phyloP scores from a whole-genome alignment of 1,140 invertebrate genomes.

The Saccostrea glomerata region DNA sequence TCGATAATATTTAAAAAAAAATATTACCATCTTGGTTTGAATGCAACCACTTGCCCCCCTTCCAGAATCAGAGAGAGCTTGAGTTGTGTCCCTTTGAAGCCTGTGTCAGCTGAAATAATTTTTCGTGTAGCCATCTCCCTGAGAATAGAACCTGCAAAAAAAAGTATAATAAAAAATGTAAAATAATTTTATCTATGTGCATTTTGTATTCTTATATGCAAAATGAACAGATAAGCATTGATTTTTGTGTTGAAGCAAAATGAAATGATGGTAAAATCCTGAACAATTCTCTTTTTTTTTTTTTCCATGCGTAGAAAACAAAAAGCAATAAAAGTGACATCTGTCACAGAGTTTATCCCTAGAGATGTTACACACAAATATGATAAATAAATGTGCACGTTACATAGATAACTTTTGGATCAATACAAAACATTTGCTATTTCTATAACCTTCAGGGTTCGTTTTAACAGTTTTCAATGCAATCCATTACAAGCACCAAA shows the following conservation, averaged over 20 bases:
- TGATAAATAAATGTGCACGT: not conserved
- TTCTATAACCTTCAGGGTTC: too few relatives aligned
- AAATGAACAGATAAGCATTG: not conserved
- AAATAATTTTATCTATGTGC: not conserved
- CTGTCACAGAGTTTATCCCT: not conserved
- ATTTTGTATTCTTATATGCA: not conserved
- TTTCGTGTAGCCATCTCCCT: slow-evolving; percentile 84
- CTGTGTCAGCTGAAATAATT: slow-evolving; percentile 87
- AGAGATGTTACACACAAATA: not conserved
- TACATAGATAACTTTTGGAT: not conserved
- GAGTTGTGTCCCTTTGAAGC: slow-evolving; percentile 90
- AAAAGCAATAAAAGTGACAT: not conserved
- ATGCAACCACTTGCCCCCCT: slow-evolving; percentile 88
- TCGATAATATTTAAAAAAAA: not conserved
- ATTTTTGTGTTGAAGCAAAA: too few relatives aligned
- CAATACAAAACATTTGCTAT: not conserved
- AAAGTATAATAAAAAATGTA: not conserved
- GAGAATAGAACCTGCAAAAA: slow-evolving; percentile 84
- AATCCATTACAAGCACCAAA: too few relatives aligned
- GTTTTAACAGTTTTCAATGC: too few relatives aligned
- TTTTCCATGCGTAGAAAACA: not conserved
- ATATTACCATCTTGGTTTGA: slow-evolving; percentile 91
- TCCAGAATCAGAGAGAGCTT: slow-evolving; percentile 90
- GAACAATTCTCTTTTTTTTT: not conserved
- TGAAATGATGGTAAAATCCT: too few relatives aligned